phyloP scores from a whole-genome alignment of 2,888 invertebrate genomes.

The Phragmatobia fuliginosa region DNA sequence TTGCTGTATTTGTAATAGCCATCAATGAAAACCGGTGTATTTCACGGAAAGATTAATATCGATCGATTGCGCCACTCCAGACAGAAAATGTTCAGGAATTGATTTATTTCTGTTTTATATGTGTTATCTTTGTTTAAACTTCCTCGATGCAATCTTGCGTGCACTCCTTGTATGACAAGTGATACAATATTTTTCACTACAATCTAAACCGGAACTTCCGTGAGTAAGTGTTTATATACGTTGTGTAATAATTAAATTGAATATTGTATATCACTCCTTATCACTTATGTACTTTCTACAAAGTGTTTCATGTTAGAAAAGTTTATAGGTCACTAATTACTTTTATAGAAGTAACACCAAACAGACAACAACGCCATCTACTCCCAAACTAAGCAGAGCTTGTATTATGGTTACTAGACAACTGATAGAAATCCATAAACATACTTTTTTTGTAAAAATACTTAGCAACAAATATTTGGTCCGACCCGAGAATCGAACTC shows the following conservation, averaged over 20 bases:
- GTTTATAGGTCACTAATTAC: too few relatives aligned
- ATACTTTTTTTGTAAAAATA: too few relatives aligned
- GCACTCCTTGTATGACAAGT: slow-evolving; percentile 15
- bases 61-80: slow-evolving; percentile 47
- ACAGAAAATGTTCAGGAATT: slow-evolving; percentile 41
- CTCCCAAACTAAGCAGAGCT: too few relatives aligned
- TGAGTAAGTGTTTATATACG: not conserved
- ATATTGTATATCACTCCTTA: not conserved
- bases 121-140: slow-evolving; percentile 48
- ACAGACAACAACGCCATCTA: too few relatives aligned
- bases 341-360: not conserved
- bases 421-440: too few relatives aligned
- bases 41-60: slow-evolving; percentile 39
- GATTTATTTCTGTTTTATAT: slow-evolving; percentile 36
- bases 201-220: slow-evolving; percentile 15
- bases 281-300: not conserved
- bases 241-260: not conserved
- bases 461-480: too few relatives aligned
- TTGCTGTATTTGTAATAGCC: slow-evolving; percentile 11
- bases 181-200: slow-evolving; percentile 3
- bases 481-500: too few relatives aligned
- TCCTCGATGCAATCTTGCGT: slow-evolving; percentile 48
- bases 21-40: slow-evolving; percentile 20
- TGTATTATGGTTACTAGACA: too few relatives aligned
- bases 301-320: too few relatives aligned